Conservation (phyloP, 2,888 invertebrate species). For the Caenorhabditis parvicauda region DNA sequence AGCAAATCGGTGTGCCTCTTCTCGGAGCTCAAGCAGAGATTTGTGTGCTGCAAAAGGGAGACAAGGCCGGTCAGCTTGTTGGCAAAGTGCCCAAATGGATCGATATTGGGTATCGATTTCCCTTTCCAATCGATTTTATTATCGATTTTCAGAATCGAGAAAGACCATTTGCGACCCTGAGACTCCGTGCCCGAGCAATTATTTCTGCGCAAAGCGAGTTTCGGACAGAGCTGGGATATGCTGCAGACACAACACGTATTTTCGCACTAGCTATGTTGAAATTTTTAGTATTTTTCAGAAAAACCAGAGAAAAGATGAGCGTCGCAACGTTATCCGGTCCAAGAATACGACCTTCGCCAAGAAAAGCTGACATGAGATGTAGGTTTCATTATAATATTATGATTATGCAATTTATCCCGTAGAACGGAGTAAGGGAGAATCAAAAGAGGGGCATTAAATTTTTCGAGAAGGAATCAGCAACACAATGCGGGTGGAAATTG, state of each 20-base stretch:
- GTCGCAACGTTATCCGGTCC: background rate
- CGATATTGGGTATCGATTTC: conserved; percentile 6
- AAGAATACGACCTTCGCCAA: background rate
- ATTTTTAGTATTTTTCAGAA: background rate
- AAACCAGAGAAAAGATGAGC: background rate
- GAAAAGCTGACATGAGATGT: conserved; percentile 7
- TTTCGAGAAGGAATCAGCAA: too few relatives aligned
- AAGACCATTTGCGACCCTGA: conserved; percentile 26
- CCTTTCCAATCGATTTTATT: too few relatives aligned
- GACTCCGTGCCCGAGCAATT: conserved; percentile 23
- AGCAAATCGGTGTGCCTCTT: conserved; percentile 40
- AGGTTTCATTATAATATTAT: background rate
- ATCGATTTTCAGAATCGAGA: conserved; percentile 4
- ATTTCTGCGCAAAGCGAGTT: conserved; percentile 37
- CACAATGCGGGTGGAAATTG: too few relatives aligned
- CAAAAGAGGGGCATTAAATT: too few relatives aligned
- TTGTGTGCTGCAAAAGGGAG: conserved; percentile 52
- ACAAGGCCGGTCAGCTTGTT: conserved; percentile 23
- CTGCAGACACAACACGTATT: conserved; percentile 32
- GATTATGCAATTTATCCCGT: too few relatives aligned
- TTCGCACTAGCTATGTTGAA: background rate
- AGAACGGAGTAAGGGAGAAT: too few relatives aligned
- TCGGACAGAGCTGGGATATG: conserved; percentile 37
- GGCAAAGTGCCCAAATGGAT: conserved; percentile 29
- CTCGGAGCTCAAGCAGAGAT: conserved; percentile 42